phyloP scores from a whole-genome alignment of 2,888 invertebrate genomes.

The Trissoscelio sp. region DNA sequence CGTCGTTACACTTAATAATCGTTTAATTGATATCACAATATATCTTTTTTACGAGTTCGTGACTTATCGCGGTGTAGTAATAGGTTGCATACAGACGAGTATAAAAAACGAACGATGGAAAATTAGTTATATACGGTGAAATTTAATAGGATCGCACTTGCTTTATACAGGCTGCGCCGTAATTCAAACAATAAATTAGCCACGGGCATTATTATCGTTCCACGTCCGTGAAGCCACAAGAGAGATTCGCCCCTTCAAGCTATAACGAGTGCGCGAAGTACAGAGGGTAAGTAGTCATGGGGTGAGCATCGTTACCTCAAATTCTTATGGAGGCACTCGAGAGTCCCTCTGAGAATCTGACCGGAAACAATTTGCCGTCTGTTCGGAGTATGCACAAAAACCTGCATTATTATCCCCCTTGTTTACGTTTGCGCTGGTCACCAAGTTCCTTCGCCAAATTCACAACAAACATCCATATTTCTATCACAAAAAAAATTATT shows the following conservation, averaged over 20 bases:
- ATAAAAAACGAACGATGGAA: constrained; percentile 65
- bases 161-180: constrained; percentile 68
- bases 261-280: constrained; percentile 69
- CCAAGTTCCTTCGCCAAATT: background rate
- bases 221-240: constrained; percentile 71
- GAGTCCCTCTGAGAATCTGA: constrained; percentile 73
- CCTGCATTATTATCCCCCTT: constrained; percentile 39
- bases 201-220: constrained; percentile 71
- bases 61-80: constrained; percentile 60
- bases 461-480: background rate
- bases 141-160: constrained; percentile 71
- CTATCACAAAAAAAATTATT: background rate
- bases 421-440: constrained; percentile 33
- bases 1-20: constrained; percentile 62
- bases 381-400: constrained; percentile 49
- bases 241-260: constrained; percentile 71
- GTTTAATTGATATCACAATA: constrained; percentile 67
- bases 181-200: constrained; percentile 72
- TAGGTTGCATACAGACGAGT: constrained; percentile 65
- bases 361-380: constrained; percentile 72
- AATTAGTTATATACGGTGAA: constrained; percentile 70
- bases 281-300: constrained; percentile 69
- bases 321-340: constrained; percentile 71
- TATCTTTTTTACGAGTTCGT: constrained; percentile 67
- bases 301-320: constrained; percentile 74